These are phyloP conservation scores for Aradus depressus DNA, from an alignment of 2,888 invertebrate species.

Conservation along the genomic window DNA sequence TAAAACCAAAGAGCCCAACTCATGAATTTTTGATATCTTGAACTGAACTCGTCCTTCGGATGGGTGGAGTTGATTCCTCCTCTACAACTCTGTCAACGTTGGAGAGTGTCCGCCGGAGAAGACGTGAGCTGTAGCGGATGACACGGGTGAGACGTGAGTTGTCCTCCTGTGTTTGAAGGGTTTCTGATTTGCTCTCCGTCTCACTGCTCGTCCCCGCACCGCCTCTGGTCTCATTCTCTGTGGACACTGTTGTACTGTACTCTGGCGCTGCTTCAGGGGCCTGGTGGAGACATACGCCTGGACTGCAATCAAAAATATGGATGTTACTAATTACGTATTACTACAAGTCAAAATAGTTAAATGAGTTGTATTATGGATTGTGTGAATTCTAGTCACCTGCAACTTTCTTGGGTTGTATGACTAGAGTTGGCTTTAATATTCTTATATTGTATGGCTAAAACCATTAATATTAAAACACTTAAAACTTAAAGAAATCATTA, in stretches of 20 bases:
- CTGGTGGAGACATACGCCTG: too few species aligned
- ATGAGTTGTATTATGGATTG: too few species aligned
- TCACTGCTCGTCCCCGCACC: not conserved
- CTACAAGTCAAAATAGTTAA: too few species aligned
- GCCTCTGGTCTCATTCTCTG: constrained; percentile 6
- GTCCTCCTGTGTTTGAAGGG: constrained; percentile 1
- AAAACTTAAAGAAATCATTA: too few species aligned
- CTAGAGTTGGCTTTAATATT: too few species aligned
- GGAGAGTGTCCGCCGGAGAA: constrained; percentile 19
- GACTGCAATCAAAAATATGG: too few species aligned
- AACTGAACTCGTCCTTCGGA: constrained; percentile 18
- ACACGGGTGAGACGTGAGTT: constrained; percentile 18
- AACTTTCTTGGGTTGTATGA: too few species aligned
- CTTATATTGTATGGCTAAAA: too few species aligned
- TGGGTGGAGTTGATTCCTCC: constrained; percentile 7
- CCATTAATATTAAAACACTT: too few species aligned
- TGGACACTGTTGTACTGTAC: constrained; percentile 7
- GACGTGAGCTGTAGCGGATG: constrained; percentile 20
- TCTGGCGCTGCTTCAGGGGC: constrained; percentile 9
- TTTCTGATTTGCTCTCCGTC: not conserved
- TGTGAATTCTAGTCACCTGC: too few species aligned
- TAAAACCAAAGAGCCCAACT: too few species aligned
- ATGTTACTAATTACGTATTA: too few species aligned
- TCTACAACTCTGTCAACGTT: constrained; percentile 17
- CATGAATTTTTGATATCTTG: constrained; percentile 18